phyloP scores from a whole-genome alignment of 2,113 vertebrate genomes.

The Psephotus haematonotus region DNA sequence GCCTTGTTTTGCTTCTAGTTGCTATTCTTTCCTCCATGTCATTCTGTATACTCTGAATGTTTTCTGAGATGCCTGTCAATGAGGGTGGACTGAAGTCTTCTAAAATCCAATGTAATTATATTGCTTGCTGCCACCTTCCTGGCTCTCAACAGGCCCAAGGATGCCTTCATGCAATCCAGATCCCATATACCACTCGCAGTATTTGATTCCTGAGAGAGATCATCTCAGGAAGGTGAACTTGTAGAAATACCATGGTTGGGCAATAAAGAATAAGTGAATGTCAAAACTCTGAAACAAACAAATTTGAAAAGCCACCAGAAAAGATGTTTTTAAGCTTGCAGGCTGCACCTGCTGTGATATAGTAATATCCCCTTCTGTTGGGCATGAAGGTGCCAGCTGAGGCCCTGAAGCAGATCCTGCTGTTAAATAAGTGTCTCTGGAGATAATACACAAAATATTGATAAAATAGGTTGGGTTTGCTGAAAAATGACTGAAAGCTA shows the following conservation, averaged over 20 bases:
- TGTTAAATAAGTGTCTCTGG: conserved; percentile 48
- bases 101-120: neutral
- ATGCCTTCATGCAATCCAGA: neutral
- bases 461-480: neutral
- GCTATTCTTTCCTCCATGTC: neutral
- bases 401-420: conserved; percentile 18
- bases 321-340: conserved; percentile 30
- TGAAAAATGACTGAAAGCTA: conserved; percentile 2
- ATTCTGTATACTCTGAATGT: neutral
- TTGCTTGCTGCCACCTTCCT: neutral
- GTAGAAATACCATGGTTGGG: neutral
- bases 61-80: neutral
- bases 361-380: conserved; percentile 32
- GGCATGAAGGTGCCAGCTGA: conserved; percentile 36
- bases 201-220: neutral
- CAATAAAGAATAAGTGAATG: conserved; percentile 28
- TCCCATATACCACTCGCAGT: neutral
- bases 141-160: neutral
- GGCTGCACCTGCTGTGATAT: conserved; percentile 27
- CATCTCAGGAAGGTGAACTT: neutral
- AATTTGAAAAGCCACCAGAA: conserved; percentile 45
- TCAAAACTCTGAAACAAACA: conserved; percentile 37
- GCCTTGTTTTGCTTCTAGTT: neutral
- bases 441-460: conserved; percentile 4
- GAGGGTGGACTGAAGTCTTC: neutral